Base-by-base conservation (phyloP, 2,888 invertebrate genomes). In the Digitonthophagus gazella region DNA sequence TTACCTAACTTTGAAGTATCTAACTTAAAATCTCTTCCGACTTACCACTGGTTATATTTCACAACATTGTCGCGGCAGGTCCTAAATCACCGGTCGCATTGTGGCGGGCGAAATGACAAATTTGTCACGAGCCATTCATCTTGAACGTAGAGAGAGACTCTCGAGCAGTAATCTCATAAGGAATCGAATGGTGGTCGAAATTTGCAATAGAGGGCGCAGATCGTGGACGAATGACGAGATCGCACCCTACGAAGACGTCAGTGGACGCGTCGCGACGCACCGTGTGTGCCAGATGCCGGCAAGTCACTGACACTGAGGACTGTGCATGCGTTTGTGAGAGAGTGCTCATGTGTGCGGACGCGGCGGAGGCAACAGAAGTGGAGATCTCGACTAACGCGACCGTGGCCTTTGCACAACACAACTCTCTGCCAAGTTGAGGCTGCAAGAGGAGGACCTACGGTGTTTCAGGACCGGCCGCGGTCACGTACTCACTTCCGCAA, bases 261-360 rank as follows among this genome's bases (percentile, higher is more conserved):
- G 8, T 18, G 19, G 61, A 61, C 61, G 61, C 61, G 61, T 44
- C 61, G 20, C 61, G 18, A 16, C 61, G 61, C 20, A 61, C 61
- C 20, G 61, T 18, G n/a, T 20, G 61, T 61, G 20, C 19, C 77
- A 77, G 77, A 77, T 76, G 77, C 78, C 76, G 76, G 74, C 74
- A 74, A 78, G 78, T 79, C 79, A 79, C 79, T 79, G 79, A 79
- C 78, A 78, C 67, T 28, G 57, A 56, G 55, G 28, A 44, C 28
- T 61, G 18, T 61, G 61, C 61, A 61, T 61, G 61, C 20, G 61
- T 61, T 61, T 61, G 15, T 61, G 19, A 44, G 28, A 44, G 28
- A 44, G 28, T 44, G 28, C 28, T 44, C 11, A 19, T 16, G 61
- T 61, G 61, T 61, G 61, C 61, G 61, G 20, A 61, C 61, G 61